Conservation (phyloP, 2,888 invertebrate species). For the Taphrorychus bicolor region DNA sequence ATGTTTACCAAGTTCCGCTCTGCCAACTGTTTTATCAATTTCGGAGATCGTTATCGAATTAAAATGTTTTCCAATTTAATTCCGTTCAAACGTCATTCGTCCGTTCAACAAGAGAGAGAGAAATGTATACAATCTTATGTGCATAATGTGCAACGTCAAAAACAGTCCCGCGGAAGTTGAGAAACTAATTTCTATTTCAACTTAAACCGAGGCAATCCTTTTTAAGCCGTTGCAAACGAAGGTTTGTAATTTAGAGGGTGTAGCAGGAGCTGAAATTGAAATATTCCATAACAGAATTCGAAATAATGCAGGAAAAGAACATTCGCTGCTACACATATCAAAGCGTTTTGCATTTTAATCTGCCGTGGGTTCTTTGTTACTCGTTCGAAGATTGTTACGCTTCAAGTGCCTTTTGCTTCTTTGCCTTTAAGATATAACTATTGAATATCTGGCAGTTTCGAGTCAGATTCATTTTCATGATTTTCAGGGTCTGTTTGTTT, state of each 20-base stretch:
- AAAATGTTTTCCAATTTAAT: neutral
- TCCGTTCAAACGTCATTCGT: neutral
- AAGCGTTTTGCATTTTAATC: slow-evolving; percentile 38
- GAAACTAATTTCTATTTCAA: slow-evolving; percentile 6
- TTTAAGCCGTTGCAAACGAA: neutral
- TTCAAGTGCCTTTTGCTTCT: slow-evolving; percentile 10
- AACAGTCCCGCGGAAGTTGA: neutral
- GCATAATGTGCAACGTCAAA: neutral
- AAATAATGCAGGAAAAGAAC: slow-evolving; percentile 29
- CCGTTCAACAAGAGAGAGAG: neutral
- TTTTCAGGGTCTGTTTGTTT: no score
- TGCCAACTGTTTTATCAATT: neutral
- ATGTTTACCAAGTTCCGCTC: slow-evolving; percentile 2
- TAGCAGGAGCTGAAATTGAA: slow-evolving; percentile 18
- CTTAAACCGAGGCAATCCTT: slow-evolving; percentile 2
- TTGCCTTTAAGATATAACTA: slow-evolving; percentile 20
- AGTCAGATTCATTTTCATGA: no score
- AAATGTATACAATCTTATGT: neutral
- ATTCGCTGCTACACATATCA: slow-evolving; percentile 34
- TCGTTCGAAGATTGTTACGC: slow-evolving; percentile 21
- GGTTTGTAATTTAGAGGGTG: slow-evolving; percentile 18
- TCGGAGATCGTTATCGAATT: neutral
- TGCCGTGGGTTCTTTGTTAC: slow-evolving; percentile 19
- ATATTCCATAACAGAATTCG: slow-evolving; percentile 23
- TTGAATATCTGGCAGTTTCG: no score